Evolutionary conservation across 2,797 vertebrate species (phyloP), one percentile per base, ranked within the genome.

Genomic region (Pipistrellus pipistrellus): DNA sequence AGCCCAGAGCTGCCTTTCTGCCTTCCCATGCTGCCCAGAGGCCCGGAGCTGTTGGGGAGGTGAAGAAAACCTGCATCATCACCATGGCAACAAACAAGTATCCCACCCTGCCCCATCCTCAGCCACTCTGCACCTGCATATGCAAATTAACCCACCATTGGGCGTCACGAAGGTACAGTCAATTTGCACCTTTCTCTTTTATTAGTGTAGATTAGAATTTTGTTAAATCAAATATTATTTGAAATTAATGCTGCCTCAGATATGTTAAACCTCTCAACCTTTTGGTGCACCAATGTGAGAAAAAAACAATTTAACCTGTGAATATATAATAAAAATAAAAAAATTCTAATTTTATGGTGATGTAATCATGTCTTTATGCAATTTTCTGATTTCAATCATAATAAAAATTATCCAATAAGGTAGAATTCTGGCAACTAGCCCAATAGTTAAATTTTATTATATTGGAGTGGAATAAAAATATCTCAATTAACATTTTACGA

Each of bases 381-480:
- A 51, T 77, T 90, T 90, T 88, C 53, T 77, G 10, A 81, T 88
- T 93, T 91, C 15, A 94, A 38, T 80, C 12, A 85, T 32, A 62
- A 17, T 9, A 85, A 86, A 95, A 89, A 62, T 5, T 44, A 4
- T 76, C 83, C 35, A 44, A 2, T 62, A 78, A 81, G 2, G 15
- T 44, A 86, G 27, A 53, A 55, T 80, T 18, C 69, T 76, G 90
- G 27, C 25, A 92, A 78, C 4, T 93, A 73, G 14, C 7, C 62
- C 51, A 13, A 77, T 4, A 21, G 64, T 88, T 92, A 92, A 76
- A 72, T 91, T 92, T 92, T 76, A 91, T 44, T 85, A 27, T 48
- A 32, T 72, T 69, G 90, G 64, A 75, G 15, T n/a, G n/a, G 30
- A 92, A 77, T 57, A 94, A 25, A 97, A 80, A 85, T 89, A 21